Evolutionary conservation across 30 jellyfish, hydroid and myxozoan species (phyloP), one percentile per base, ranked within the genome.

Genomic region (Morbakka virulenta): DNA sequence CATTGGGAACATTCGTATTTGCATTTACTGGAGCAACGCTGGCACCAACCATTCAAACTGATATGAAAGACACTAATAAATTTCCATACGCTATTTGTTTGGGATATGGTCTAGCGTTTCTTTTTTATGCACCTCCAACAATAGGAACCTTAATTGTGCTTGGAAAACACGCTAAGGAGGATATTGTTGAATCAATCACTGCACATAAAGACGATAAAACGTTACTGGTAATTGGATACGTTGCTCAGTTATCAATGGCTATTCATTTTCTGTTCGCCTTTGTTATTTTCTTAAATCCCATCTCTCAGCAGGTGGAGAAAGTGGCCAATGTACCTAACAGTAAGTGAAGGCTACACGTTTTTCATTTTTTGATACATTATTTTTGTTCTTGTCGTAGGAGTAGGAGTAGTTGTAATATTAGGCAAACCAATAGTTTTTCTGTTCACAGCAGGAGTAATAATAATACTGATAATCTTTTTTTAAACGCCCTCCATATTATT

Each of bases 1-100:
- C 98, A 0, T 86, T 92, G 32, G 98, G 98, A 1, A 92, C 98
- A 29, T 83, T 92, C 0, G 91, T 96, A 9, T 92, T 92, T 68
- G 69, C 98, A 0, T 86, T 92, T 70, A 96, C 96, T 0, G 98
- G 98, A 4, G 98, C 96, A 13, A 52, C 98, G 0, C 61, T 92
- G 26, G 81, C 86, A 28, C 98, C 98, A n/a, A 80, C 98, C 52
- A 81, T 68, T 80, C 98, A 92, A 35, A 69, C 98, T 14, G 96
- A 92, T 52, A 92, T 92, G 98, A 81, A 75, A 69, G 78, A 76
- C 4, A 94, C 98, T 2, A 68, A 52, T 32, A 73, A 85, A 64
- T 92, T 92, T 52, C 87, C 95, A 2, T 51, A 33, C 1, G 87
- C 96, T 0, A 96, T 96, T 4, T 75, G 52, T 0, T 47, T 82